These are phyloP conservation scores for Heliconius hermathena DNA, from an alignment of 1,140 invertebrate species.

Conservation along the genomic window DNA sequence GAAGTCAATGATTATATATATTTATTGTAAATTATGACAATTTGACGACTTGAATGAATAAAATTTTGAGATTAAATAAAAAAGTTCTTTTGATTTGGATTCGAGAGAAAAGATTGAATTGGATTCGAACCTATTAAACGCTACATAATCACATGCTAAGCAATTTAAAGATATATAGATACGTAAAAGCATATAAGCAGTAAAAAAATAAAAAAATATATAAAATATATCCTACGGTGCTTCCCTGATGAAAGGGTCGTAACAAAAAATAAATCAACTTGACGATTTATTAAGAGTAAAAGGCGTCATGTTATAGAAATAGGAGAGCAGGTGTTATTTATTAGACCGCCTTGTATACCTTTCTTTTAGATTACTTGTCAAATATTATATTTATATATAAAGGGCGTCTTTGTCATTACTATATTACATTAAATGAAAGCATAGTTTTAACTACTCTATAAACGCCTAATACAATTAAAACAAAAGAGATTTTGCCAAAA, in stretches of 20 bases:
- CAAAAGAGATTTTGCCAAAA: no score
- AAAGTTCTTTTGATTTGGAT: no score
- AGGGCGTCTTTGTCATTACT: no score
- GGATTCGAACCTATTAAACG: no score
- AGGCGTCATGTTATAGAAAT: background rate
- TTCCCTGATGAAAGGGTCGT: background rate
- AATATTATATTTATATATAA: background rate
- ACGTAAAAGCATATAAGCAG: background rate
- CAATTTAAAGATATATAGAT: background rate
- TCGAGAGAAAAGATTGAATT: no score
- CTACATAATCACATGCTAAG: background rate
- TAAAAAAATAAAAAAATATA: background rate
- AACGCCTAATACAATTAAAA: no score
- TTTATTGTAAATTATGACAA: no score
- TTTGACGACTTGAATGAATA: no score
- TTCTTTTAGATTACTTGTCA: background rate
- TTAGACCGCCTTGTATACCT: background rate
- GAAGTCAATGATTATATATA: no score
- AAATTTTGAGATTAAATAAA: no score
- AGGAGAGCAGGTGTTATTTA: background rate
- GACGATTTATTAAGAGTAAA: background rate
- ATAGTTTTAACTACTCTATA: no score
- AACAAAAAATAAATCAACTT: conserved; percentile 2
- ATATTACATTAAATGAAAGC: no score
- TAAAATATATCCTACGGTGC: background rate